These are phyloP conservation scores for Caenorhabditis sinica DNA, from an alignment of 2,888 invertebrate species.

Conservation along the genomic window DNA sequence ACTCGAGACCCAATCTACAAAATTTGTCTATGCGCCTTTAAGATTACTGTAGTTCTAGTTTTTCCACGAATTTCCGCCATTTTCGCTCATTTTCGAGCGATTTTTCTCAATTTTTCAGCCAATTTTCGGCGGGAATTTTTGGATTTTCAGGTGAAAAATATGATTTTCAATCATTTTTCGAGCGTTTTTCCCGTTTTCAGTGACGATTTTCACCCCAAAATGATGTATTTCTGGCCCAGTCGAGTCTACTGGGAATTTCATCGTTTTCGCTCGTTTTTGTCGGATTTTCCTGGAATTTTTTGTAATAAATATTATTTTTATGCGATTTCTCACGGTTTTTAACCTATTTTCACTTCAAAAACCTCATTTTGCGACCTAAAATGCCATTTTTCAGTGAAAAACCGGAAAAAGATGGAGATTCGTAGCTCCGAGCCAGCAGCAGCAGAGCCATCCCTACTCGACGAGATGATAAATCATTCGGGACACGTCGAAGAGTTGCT, in stretches of 20 bases:
- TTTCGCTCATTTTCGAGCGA: not conserved
- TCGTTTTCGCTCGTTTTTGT: not conserved
- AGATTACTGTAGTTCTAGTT: not conserved
- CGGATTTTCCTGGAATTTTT: not conserved
- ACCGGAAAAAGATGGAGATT: constrained; percentile 11
- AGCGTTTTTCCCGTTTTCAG: not conserved
- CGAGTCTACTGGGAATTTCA: not conserved
- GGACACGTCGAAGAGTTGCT: constrained; percentile 49
- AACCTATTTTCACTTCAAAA: not conserved
- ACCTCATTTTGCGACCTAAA: too few relatives aligned
- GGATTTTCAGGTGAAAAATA: not conserved
- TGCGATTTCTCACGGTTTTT: not conserved
- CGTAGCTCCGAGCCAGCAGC: not conserved
- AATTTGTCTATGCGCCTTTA: not conserved
- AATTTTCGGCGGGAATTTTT: not conserved
- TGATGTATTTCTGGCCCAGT: not conserved
- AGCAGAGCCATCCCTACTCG: constrained; percentile 3
- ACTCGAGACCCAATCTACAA: not conserved
- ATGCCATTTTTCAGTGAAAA: constrained; percentile 8
- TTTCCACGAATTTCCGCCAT: not conserved
- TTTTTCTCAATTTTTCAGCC: constrained; percentile 6
- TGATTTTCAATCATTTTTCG: not conserved
- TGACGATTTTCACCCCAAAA: not conserved
- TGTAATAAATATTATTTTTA: not conserved
- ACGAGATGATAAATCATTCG: constrained; percentile 12